Evolutionary conservation across 1,140 invertebrate genomes (phyloP), one percentile per base, ranked within the genome.

Genomic region (Achroia grisella): DNA sequence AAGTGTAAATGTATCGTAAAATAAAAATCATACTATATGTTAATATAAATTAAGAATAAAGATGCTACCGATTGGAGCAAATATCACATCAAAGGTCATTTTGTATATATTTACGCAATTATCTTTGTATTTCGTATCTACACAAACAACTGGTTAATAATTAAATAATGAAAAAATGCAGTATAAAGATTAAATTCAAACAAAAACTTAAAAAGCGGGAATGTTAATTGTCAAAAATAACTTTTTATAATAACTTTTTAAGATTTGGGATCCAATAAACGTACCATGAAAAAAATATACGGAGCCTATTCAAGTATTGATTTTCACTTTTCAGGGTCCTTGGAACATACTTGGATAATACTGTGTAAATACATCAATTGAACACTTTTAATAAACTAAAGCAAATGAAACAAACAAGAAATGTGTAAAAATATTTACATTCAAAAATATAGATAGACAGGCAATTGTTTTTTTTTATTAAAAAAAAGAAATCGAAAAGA

Each of bases 401-500:
- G 17, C 17, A 6, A 2, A 23, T n/a, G 6, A 23, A 6, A 6
- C 6, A 23, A 23, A 6, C 15, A 40, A 34, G 31, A 31, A n/a
- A 8, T n/a, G n/a, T n/a, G n/a, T n/a, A n/a, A 12, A 28, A 32
- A 48, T 15, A 53, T 47, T 56, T 12, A 48, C 30, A 23, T 46
- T 33, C 9, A 45, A 62, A 61, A 55, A 23, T 29, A 39, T 28
- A 23, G 39, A 64, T 53, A 65, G 65, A 65, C 59, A 42, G 62
- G 62, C 62, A 55, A 53, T 63, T 66, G 62, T 60, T 70, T 65
- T 70, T 69, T 65, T 70, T 69, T 65, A 63, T 70, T 63, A 52
- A 61, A 61, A 66, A 70, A 63, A 61, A 58, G 43, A 55, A 58
- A 52, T 28, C 44, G 36, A 53, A 65, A 60, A 58, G 40, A 50